A percentile compares a stretch with the other conserved stretches of the same genome.
Conservation (phyloP, 2,113 vertebrate species). For the Siniperca chuatsi region DNA sequence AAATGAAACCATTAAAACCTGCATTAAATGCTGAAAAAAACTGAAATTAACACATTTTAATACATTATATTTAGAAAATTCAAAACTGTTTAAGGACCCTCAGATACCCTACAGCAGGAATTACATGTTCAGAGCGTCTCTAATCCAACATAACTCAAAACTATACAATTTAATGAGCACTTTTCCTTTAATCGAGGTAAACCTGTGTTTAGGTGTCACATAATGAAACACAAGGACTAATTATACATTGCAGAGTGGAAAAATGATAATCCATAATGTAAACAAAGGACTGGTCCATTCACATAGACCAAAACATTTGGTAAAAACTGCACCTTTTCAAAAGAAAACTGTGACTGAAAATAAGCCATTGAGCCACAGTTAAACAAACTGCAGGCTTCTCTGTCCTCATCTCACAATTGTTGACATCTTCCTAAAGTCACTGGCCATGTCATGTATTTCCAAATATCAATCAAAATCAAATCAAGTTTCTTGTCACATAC, state of each 20-base stretch:
- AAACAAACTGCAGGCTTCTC: conserved; percentile 1
- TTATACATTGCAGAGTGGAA: neutral
- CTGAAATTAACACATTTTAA: neutral
- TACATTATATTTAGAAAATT: neutral
- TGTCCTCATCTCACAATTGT: conserved; percentile 12
- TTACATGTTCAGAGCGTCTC: neutral
- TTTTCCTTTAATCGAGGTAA: neutral
- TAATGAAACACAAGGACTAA: neutral
- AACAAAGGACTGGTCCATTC: neutral
- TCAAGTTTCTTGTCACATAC: no score
- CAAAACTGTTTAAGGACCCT: neutral
- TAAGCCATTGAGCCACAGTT: conserved; percentile 2
- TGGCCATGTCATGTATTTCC: neutral
- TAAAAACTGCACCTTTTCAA: neutral
- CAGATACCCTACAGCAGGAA: neutral
- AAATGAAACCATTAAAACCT: neutral
- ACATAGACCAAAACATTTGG: neutral
- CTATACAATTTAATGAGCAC: neutral
- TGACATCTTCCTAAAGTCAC: conserved; percentile 9
- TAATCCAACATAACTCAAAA: neutral
- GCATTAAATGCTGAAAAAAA: neutral
- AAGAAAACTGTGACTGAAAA: conserved; percentile 3
- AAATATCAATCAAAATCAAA: neutral
- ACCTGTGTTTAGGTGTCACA: neutral
- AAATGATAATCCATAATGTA: neutral